A percentile compares a stretch with the other conserved stretches of the same genome.
These are phyloP conservation scores for Sapajus apella DNA, from an alignment of 2,113 vertebrate species.

Conservation along the genomic window DNA sequence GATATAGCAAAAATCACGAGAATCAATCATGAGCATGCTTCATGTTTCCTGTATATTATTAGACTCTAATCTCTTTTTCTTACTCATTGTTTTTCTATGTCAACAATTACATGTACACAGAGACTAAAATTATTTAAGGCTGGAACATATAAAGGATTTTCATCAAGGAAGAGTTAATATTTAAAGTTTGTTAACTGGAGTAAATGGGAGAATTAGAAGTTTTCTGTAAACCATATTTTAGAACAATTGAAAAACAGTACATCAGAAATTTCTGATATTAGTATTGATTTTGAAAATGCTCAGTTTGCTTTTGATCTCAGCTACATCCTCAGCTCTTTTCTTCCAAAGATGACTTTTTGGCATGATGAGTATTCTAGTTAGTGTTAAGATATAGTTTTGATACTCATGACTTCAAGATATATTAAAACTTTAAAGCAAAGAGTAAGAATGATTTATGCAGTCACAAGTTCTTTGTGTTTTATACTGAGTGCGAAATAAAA, in stretches of 20 bases:
- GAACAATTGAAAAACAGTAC: not conserved
- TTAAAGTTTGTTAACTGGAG: not conserved
- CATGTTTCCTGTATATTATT: not conserved
- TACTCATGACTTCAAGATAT: conserved; percentile 34
- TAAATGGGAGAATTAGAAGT: not conserved
- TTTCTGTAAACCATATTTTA: not conserved
- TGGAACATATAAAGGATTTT: not conserved
- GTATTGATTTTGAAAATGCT: not conserved
- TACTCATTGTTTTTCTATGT: not conserved
- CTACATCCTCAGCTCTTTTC: not conserved
- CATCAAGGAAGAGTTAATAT: not conserved
- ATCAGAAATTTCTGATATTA: not conserved
- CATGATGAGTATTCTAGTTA: not conserved
- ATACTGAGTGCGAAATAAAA: conserved; percentile 45
- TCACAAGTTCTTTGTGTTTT: conserved; percentile 51
- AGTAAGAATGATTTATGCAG: conserved; percentile 47
- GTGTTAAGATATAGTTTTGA: conserved; percentile 21
- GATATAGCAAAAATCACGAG: not conserved
- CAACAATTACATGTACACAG: not conserved
- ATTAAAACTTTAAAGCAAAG: conserved; percentile 7
- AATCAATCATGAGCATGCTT: not conserved
- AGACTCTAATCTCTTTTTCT: not conserved
- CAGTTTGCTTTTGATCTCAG: not conserved
- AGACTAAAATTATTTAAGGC: not conserved
- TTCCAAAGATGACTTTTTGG: conserved; percentile 9